phyloP scores from a whole-genome alignment of 2,888 invertebrate species.

The Sussaba pulchella region DNA sequence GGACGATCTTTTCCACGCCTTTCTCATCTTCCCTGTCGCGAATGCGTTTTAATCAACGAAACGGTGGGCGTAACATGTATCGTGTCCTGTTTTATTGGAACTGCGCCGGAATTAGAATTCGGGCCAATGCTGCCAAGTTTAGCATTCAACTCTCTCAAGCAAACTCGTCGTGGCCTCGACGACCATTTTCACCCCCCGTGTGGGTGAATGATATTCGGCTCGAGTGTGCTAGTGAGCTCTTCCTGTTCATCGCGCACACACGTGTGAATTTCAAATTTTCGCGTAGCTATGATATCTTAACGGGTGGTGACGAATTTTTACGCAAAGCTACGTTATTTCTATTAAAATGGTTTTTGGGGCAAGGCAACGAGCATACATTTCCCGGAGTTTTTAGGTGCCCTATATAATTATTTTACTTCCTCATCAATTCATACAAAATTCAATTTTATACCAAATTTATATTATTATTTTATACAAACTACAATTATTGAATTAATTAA shows the following conservation, averaged over 20 bases:
- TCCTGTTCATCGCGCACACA: background rate
- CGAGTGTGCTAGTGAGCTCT: constrained; percentile 2
- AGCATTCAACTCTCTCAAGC: constrained; percentile 44
- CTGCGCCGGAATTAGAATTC: constrained; percentile 33
- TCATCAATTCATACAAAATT: too few relatives aligned
- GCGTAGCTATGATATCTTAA: background rate
- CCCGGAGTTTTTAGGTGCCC: too few relatives aligned
- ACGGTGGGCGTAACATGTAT: background rate
- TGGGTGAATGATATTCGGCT: constrained; percentile 57
- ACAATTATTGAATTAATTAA: too few relatives aligned
- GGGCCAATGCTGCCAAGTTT: constrained; percentile 32
- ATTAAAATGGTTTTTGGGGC: too few relatives aligned
- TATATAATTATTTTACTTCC: too few relatives aligned
- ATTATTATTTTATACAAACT: too few relatives aligned
- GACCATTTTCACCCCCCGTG: constrained; percentile 62
- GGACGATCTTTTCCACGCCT: too few relatives aligned
- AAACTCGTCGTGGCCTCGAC: constrained; percentile 35
- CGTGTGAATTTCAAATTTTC: constrained; percentile 12
- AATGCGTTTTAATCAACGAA: too few relatives aligned
- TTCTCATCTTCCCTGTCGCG: too few relatives aligned
- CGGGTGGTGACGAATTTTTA: background rate
- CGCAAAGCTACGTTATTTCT: background rate
- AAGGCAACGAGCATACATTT: too few relatives aligned
- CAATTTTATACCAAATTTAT: too few relatives aligned
- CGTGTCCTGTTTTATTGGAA: background rate